Evolutionary conservation across 2,888 invertebrate genomes (phyloP), one percentile per base, ranked within the genome.

Genomic region (Pogonocherus hispidulus): DNA sequence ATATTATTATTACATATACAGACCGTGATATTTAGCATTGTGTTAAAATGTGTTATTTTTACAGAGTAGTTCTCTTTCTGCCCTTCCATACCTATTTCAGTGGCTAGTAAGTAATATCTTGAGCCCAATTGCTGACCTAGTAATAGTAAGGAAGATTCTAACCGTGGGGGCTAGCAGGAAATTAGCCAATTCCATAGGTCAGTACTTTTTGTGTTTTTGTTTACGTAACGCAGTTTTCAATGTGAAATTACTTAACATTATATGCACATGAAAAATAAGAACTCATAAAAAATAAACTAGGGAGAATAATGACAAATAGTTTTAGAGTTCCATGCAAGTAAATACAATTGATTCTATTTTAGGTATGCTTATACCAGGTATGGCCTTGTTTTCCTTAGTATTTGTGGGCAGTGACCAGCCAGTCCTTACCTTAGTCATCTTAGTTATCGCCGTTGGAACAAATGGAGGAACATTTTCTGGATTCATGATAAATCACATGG

Each of bases 11-110:
- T n/a, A n/a, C n/a, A n/a, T n/a, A n/a, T n/a, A 9, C 35, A 9
- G 9, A 46, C 16, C 1, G 1, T 8, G 8, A 19, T 8, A 16
- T 16, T 44, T 16, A 44, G 6, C 6, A 44, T n/a, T n/a, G 5
- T 6, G 6, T 5, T 16, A 19, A 60, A 35, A 41, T 14, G 3
- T 22, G 23, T 20, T 19, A 51, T 55, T 37, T 60, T 86, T 85
- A 3, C 83, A 91, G 88, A 93, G 92, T 78, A 92, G 92, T 1
- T 75, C 90, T 4, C 81, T 92, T 0, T 93, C 93, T 0, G 90
- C 92, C 0, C 81, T 93, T 22, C 93, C 94, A 0, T 94, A 94
- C 80, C 83, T 94, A 19, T 88, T 89, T 0, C 92, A 93, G 87
- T 94, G 91, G 87, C 67, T 91, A n/a, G 83, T 92, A 47, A 91